These are phyloP conservation scores for Agonum fuliginosum DNA, from an alignment of 2,888 invertebrate species.

Conservation along the genomic window DNA sequence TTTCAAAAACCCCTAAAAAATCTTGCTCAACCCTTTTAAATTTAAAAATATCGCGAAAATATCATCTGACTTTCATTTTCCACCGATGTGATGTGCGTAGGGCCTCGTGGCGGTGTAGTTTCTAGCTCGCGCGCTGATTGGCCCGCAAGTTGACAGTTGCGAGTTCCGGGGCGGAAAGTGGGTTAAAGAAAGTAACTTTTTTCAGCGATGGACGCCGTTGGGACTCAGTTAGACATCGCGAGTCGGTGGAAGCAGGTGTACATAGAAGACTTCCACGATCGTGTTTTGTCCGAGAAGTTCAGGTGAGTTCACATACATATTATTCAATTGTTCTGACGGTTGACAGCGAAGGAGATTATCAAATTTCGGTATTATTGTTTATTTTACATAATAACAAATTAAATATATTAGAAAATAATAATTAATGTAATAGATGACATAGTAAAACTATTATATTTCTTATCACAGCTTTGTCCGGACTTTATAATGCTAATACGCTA, in stretches of 20 bases:
- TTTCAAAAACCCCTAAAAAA: too few relatives aligned
- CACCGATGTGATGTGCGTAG: conserved; percentile 2
- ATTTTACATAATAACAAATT: not conserved
- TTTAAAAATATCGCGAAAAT: not conserved
- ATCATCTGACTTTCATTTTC: conserved; percentile 20
- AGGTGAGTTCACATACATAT: too few relatives aligned
- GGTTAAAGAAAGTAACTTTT: conserved; percentile 57
- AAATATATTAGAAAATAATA: not conserved
- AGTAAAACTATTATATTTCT: too few relatives aligned
- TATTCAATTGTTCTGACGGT: too few relatives aligned
- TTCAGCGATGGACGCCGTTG: conserved; percentile 37
- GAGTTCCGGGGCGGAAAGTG: conserved; percentile 46
- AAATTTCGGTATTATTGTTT: not conserved
- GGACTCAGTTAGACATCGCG: conserved; percentile 36
- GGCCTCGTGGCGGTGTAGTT: conserved; percentile 14
- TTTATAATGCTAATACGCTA: not conserved
- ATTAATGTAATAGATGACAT: too few relatives aligned
- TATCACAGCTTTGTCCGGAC: too few relatives aligned
- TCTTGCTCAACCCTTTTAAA: too few relatives aligned
- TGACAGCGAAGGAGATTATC: too few relatives aligned
- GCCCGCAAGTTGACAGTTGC: conserved; percentile 1
- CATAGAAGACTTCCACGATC: not conserved
- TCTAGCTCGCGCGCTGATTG: conserved; percentile 31
- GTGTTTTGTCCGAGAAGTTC: not conserved
- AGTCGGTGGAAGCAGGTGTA: conserved; percentile 8